Evolutionary conservation across 2,888 invertebrate species (phyloP), one percentile per base, ranked within the genome.

Genomic region (Callyntrura guangdongensis): DNA sequence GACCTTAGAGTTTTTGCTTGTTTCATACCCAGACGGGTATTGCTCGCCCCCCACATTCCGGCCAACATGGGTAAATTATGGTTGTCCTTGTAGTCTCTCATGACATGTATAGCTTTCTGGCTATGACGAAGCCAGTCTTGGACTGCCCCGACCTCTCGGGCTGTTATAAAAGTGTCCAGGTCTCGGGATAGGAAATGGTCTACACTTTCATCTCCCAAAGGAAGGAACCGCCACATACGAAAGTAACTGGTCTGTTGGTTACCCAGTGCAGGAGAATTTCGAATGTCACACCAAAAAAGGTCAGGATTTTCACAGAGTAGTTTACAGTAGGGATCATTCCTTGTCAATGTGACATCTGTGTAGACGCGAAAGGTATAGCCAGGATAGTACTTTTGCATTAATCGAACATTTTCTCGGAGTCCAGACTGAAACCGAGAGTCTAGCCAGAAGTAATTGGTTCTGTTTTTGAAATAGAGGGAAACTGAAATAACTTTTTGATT

Each of bases 121-220:
- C 61, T 47, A 4, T 20, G 47, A 0, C 45, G 8, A 6, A 86
- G 47, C 86, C 86, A 77, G 77, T 85, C 86, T 6, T 77, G 12
- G 6, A 86, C 86, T 1, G 22, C 86, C 1, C 45, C 86, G 8
- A 47, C 86, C 45, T 86, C 86, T 14, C 86, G n/a, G n/a, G 61
- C 56, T 4, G 47, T 72, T 12, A 74, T 61, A 8, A 61, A 14
- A 1, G 59, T 53, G 6, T 22, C 25, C 1, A 86, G 12, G n/a
- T 86, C 86, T 14, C 86, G 59, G 22, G 77, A 86, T 0, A 77
- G 25, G 77, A 86, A 86, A 9, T 45, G 17, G 1, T 61, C 53
- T 0, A 86, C 86, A 0, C 77, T 25, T 3, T 77, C 77, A 77
- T 86, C 86, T 9, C 86, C 86, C 45, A 86, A 53, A n/a, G 77